Evolutionary conservation across 1,140 invertebrate species (phyloP).

Genomic region (Augochlora pura): DNA sequence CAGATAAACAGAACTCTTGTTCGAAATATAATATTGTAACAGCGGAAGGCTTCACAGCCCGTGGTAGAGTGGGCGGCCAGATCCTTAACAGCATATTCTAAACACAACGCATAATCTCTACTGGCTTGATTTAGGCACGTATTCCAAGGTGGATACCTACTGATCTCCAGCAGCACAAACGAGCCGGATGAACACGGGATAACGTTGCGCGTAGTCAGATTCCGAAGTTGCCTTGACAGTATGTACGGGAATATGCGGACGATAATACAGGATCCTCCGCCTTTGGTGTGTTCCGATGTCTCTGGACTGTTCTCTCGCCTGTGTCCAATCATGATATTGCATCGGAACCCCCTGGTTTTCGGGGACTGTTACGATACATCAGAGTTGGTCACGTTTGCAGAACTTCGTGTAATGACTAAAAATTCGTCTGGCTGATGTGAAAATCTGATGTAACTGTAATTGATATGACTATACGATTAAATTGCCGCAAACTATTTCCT

Average conservation of each 20-base stretch:
- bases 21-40: background rate
- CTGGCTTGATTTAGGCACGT: conserved; percentile 33
- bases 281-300: conserved; percentile 12
- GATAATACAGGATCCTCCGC: background rate
- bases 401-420: background rate
- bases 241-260: background rate
- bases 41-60: background rate
- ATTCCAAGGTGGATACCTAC: conserved; percentile 27
- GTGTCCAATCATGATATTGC: background rate
- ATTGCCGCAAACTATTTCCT: too few species aligned
- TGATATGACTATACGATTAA: too few species aligned
- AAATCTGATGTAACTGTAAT: too few species aligned
- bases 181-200: conserved; percentile 26
- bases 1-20: background rate
- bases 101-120: conserved; percentile 25
- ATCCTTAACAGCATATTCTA: conserved; percentile 15
- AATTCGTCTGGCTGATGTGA: too few species aligned
- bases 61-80: background rate
- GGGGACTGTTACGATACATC: background rate
- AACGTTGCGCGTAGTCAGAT: conserved; percentile 28
- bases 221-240: conserved; percentile 32
- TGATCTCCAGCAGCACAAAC: conserved; percentile 27
- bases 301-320: background rate
- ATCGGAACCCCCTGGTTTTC: background rate
- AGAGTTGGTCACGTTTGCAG: background rate